These are phyloP conservation scores for Cynoglossus semilaevis DNA, from an alignment of 2,113 vertebrate species.

Conservation along the genomic window DNA sequence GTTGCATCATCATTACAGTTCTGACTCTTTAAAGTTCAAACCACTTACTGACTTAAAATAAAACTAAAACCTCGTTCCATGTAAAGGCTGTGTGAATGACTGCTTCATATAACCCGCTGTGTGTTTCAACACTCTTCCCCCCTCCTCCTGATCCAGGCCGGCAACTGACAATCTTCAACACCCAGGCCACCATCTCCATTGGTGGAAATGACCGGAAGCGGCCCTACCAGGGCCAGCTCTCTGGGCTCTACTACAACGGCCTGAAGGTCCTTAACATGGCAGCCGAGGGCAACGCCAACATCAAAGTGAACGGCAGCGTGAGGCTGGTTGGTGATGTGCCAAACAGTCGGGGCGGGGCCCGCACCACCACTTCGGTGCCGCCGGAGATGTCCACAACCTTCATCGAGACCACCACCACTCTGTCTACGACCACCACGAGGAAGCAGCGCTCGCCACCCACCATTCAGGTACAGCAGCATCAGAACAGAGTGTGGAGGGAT, in stretches of 20 bases:
- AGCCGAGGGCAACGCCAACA: slow-evolving; percentile 90
- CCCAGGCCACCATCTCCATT: slow-evolving; percentile 96
- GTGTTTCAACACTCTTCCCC: background rate
- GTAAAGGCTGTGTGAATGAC: too few relatives aligned
- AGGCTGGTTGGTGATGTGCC: slow-evolving; percentile 93
- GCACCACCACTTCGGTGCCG: slow-evolving; percentile 90
- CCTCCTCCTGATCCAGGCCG: slow-evolving; percentile 76
- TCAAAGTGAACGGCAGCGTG: slow-evolving; percentile 95
- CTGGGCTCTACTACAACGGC: slow-evolving; percentile 97
- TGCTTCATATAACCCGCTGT: background rate
- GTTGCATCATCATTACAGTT: slow-evolving; percentile 9
- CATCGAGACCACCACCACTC: slow-evolving; percentile 95
- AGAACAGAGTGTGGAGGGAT: background rate
- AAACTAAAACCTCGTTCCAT: too few relatives aligned
- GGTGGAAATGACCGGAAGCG: slow-evolving; percentile 93
- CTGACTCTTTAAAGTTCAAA: slow-evolving; percentile 13
- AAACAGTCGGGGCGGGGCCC: slow-evolving; percentile 83
- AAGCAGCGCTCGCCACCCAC: slow-evolving; percentile 93
- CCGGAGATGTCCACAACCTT: slow-evolving; percentile 98
- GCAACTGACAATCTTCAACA: slow-evolving; percentile 99
- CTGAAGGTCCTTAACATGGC: slow-evolving; percentile 98
- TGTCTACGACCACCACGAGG: slow-evolving; percentile 94
- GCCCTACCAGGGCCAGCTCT: slow-evolving; percentile 97
- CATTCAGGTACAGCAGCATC: slow-evolving; percentile 80
- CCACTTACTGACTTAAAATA: slow-evolving; percentile 6